Conservation (phyloP, 2,888 invertebrate genomes). For the Nomada hirtipes region DNA sequence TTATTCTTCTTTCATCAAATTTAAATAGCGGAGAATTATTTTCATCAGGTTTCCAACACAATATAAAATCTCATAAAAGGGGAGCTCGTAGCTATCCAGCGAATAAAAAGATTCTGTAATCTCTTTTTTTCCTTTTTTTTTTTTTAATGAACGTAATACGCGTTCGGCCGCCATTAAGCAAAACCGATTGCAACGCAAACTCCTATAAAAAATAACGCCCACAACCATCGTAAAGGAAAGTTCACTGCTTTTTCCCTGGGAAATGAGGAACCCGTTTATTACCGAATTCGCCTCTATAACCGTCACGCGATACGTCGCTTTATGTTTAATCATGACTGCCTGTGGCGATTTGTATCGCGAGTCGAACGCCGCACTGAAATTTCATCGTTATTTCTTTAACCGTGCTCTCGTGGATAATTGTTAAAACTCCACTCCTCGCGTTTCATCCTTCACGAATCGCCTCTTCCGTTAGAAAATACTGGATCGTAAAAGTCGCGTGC, state of each 20-base stretch:
- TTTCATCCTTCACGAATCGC: neutral
- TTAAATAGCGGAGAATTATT: neutral
- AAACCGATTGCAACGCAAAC: constrained; percentile 37
- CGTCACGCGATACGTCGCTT: constrained; percentile 12
- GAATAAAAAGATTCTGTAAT: constrained; percentile 15
- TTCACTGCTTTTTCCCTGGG: neutral
- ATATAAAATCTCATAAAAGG: constrained; percentile 6
- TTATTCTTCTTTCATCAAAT: neutral
- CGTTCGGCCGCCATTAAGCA: constrained; percentile 29
- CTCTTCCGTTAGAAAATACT: neutral
- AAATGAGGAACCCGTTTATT: constrained; percentile 37
- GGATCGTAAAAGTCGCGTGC: neutral
- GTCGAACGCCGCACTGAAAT: neutral
- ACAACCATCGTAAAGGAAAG: constrained; percentile 21
- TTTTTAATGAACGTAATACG: constrained; percentile 30
- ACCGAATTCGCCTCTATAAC: constrained; percentile 26
- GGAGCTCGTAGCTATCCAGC: neutral
- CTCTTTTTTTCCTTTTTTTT: neutral
- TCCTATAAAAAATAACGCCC: constrained; percentile 41
- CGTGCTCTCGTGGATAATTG: neutral
- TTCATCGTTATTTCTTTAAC: neutral
- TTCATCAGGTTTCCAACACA: constrained; percentile 10
- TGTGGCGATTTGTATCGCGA: neutral
- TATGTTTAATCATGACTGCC: constrained; percentile 12
- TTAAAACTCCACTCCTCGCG: neutral